Conservation (phyloP, 2,797 vertebrate genomes). For the Malurus leucopterus region DNA sequence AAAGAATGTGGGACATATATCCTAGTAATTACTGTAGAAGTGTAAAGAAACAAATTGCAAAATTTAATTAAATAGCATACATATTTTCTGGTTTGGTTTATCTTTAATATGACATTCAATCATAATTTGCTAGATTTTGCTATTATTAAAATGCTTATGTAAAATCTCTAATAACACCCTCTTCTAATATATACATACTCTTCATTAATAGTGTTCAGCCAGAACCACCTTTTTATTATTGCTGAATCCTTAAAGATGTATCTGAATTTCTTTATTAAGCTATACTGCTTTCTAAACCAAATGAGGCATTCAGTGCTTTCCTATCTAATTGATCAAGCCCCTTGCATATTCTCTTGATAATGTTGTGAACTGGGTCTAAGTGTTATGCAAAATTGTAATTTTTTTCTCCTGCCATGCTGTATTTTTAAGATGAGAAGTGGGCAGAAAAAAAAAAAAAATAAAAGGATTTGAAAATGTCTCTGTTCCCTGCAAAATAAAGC, state of each 20-base stretch:
- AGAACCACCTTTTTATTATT: background rate
- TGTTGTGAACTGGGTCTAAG: background rate
- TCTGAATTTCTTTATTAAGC: background rate
- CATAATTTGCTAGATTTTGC: background rate
- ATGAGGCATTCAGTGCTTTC: background rate
- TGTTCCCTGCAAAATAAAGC: background rate
- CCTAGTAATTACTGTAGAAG: background rate
- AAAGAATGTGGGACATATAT: background rate
- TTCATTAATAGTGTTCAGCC: background rate
- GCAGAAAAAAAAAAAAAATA: background rate
- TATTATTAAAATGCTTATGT: background rate
- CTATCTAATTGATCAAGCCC: background rate
- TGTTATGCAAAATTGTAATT: background rate
- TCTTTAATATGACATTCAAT: background rate
- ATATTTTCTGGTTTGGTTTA: background rate
- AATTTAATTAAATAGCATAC: background rate
- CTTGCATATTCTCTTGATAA: background rate
- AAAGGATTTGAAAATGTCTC: background rate
- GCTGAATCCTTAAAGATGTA: background rate
- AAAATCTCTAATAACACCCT: background rate
- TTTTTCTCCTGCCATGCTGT: background rate
- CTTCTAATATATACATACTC: background rate
- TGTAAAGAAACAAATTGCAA: background rate
- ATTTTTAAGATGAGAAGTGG: fast-evolving
- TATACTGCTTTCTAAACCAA: background rate